A percentile compares a stretch with the other conserved stretches of the same genome.
These are phyloP conservation scores for Aspidapion aeneum DNA, from an alignment of 2,888 invertebrate species.

Conservation along the genomic window DNA sequence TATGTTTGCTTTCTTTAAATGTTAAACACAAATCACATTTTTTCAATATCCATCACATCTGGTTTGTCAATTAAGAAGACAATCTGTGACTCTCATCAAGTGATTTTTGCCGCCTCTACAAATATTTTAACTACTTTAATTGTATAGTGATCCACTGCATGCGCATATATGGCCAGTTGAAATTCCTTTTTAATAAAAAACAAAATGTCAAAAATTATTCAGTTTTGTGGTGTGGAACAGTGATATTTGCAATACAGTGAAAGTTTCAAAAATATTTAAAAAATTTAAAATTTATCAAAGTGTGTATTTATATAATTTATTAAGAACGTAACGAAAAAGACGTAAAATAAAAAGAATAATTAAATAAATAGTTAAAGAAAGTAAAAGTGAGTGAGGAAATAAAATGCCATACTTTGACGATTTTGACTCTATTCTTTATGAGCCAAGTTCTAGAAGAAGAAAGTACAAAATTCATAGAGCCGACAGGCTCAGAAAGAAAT, in stretches of 20 bases:
- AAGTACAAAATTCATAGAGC: constrained; percentile 36
- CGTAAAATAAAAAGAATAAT: too few relatives aligned
- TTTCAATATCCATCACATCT: neutral
- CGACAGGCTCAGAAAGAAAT: constrained; percentile 30
- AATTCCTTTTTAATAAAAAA: neutral
- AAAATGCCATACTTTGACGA: constrained; percentile 27
- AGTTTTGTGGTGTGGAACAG: too few relatives aligned
- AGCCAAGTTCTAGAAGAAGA: constrained; percentile 34
- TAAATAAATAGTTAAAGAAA: too few relatives aligned
- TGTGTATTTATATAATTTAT: too few relatives aligned
- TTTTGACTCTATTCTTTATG: constrained; percentile 31
- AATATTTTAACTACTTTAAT: neutral
- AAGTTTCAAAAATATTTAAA: too few relatives aligned
- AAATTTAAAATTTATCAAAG: too few relatives aligned
- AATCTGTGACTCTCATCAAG: neutral
- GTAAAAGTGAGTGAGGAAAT: too few relatives aligned
- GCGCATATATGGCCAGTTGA: neutral
- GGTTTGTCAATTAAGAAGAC: neutral
- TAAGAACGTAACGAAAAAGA: too few relatives aligned
- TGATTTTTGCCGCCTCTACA: neutral
- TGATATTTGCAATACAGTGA: too few relatives aligned
- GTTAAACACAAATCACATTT: neutral
- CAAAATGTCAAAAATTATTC: neutral
- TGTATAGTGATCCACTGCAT: neutral
- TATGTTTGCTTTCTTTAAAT: too few relatives aligned